Evolutionary conservation across 1,140 invertebrate genomes (phyloP), one percentile per base, ranked within the genome.

Genomic region (Anastatus disparis): DNA sequence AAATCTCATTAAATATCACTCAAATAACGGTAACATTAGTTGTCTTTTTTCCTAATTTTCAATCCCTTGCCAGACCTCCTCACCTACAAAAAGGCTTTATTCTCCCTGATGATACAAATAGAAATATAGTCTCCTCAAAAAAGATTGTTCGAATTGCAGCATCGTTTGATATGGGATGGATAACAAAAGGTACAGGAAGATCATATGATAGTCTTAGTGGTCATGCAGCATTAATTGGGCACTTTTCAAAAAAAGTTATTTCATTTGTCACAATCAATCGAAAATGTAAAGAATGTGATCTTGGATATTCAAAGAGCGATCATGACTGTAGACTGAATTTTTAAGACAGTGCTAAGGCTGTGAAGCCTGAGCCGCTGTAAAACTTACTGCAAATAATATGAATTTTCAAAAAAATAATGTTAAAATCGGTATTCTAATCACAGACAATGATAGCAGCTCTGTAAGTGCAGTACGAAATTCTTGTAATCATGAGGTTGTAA

Each of bases 171-270:
- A 72, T 65, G 52, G 73, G 75, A 10, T 75, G 73, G 71, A 63
- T 69, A 29, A 75, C 72, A 12, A 68, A 70, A 62, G 71, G 70
- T 17, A 72, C 65, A 13, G 71, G 73, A 10, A 69, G 67, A 61
- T 69, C 70, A n/a, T 77, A 72, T 22, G 73, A 77, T 44, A 75
- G 71, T 64, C 44, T 75, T 20, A 72, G 66, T 46, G 75, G 75
- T 3, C 68, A 71, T 27, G 69, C 68, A 35, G 59, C 71, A 42
- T 52, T 75, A 15, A 75, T 76, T 40, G 74, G 75, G n/a, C 56
- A 58, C 22, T 72, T 74, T 46, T 58, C 66, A 17, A 72, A 71
- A 35, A 71, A 67, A 63, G 66, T 77, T 56, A 66, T 73, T n/a
- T 67, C 58, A 50, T 72, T 61, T 48, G 66, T 52, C 7, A 70